Conservation (phyloP, 2,797 vertebrate species). For the Lepidocolaptes lacrymiger region DNA sequence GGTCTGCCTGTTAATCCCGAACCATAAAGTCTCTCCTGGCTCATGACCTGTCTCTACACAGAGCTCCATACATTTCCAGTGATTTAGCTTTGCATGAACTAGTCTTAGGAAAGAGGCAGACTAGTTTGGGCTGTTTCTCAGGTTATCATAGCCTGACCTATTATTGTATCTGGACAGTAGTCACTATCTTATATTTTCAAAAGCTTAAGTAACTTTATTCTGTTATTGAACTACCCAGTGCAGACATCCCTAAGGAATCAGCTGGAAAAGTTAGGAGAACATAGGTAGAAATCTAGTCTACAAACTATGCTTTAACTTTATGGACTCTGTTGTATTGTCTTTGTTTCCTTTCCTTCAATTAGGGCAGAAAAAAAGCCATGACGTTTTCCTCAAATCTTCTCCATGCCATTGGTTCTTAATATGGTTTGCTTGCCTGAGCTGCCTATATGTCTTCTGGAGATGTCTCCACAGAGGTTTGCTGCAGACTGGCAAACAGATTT, state of each 20-base stretch:
- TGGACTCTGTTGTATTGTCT: background rate
- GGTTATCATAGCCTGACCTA: background rate
- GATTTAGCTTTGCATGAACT: background rate
- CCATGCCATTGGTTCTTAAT: background rate
- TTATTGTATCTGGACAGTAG: background rate
- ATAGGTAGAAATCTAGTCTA: background rate
- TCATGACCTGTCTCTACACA: background rate
- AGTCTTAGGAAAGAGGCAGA: background rate
- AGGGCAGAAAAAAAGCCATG: background rate
- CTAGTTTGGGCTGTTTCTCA: background rate
- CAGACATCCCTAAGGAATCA: background rate
- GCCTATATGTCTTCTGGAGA: background rate
- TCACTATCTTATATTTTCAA: background rate
- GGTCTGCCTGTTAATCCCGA: background rate
- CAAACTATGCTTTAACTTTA: background rate
- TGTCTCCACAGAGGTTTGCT: background rate
- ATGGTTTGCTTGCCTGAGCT: background rate
- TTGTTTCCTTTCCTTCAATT: background rate
- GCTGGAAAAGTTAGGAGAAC: background rate
- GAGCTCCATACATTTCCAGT: background rate
- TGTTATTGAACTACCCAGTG: background rate
- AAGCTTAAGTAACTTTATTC: background rate
- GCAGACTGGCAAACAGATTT: background rate
- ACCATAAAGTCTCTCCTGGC: background rate
- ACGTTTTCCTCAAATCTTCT: background rate